Evolutionary conservation across 2,113 vertebrate species (phyloP).

Genomic region (Accipiter cooperii): DNA sequence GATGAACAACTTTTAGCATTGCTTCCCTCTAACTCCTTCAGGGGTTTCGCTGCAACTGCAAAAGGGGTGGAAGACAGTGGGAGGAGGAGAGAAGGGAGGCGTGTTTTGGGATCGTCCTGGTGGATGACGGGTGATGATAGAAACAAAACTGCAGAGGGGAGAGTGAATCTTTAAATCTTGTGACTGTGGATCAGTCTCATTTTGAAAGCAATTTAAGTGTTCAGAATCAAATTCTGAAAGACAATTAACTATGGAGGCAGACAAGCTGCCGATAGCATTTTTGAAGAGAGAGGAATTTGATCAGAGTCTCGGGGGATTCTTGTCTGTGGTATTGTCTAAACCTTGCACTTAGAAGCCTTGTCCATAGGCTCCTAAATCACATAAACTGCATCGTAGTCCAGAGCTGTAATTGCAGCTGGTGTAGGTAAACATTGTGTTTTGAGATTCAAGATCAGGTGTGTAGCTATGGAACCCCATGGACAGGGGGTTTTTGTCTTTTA

Average conservation of each 20-base stretch:
- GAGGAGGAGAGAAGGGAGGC: neutral
- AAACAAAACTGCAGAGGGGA: neutral
- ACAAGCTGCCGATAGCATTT: neutral
- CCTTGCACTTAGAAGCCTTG: neutral
- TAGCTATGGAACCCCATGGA: neutral
- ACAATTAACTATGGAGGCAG: neutral
- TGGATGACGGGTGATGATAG: rapidly evolving
- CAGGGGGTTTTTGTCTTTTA: neutral
- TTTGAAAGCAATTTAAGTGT: neutral
- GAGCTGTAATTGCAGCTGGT: neutral
- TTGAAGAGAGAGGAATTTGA: neutral
- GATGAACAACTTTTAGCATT: rapidly evolving
- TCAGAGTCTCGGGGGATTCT: neutral
- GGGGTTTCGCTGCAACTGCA: neutral
- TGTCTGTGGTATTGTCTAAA: rapidly evolving
- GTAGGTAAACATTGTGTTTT: neutral
- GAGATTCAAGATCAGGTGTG: neutral
- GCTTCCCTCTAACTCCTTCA: neutral
- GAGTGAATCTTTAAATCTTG: neutral
- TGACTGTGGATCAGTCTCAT: neutral
- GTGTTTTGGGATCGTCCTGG: neutral
- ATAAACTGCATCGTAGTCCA: neutral
- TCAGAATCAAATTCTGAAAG: neutral
- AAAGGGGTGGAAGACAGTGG: neutral
- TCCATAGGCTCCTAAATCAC: neutral